Conservation (phyloP, 1,140 invertebrate species). For the Pissodes strobi region DNA sequence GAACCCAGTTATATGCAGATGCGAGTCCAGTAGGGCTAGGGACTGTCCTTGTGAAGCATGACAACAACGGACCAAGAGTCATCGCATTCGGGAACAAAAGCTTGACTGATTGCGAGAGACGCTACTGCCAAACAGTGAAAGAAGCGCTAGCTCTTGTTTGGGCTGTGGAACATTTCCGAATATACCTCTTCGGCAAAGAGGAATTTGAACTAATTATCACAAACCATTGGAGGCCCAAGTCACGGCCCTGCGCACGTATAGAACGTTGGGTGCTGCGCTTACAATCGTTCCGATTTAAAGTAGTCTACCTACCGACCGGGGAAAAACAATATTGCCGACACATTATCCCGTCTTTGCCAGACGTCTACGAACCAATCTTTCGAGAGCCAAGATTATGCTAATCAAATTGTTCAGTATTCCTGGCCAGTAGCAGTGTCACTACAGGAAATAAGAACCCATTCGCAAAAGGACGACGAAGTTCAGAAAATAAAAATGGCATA, state of each 20-base stretch:
- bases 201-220: slow-evolving; percentile 51
- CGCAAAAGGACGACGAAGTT: slow-evolving; percentile 6
- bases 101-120: slow-evolving; percentile 49
- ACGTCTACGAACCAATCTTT: background rate
- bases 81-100: slow-evolving; percentile 54
- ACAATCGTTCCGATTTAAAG: slow-evolving; percentile 48
- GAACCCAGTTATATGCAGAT: slow-evolving; percentile 53
- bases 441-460: slow-evolving; percentile 10
- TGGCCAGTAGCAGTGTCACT: slow-evolving; percentile 11
- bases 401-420: background rate
- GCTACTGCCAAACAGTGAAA: slow-evolving; percentile 56
- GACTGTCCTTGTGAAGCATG: slow-evolving; percentile 38
- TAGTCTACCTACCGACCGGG: slow-evolving; percentile 51
- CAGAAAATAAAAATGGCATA: background rate
- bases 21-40: slow-evolving; percentile 56
- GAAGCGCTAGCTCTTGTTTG: slow-evolving; percentile 53
- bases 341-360: slow-evolving; percentile 46
- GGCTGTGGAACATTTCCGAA: slow-evolving; percentile 42
- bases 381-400: slow-evolving; percentile 2
- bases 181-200: slow-evolving; percentile 39
- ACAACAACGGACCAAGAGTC: slow-evolving; percentile 42
- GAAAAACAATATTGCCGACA: slow-evolving; percentile 54
- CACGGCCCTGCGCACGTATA: slow-evolving; percentile 48
- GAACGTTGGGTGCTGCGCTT: slow-evolving; percentile 52
- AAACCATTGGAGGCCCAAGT: slow-evolving; percentile 47